Evolutionary conservation across 2,797 vertebrate species (phyloP).

Genomic region (Mallotus villosus): DNA sequence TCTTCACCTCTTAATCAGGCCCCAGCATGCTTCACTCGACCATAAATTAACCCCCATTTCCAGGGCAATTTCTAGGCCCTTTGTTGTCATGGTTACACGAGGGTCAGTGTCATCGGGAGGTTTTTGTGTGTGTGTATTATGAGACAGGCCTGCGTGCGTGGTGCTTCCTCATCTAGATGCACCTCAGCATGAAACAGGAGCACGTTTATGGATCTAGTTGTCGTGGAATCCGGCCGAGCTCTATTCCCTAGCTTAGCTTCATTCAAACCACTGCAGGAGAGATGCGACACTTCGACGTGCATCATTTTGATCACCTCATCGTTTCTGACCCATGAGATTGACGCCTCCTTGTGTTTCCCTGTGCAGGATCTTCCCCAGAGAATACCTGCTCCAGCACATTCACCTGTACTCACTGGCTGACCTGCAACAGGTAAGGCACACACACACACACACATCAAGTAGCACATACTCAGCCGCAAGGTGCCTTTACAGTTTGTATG

Average conservation of each 20-base stretch:
- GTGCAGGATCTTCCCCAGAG: slow-evolving; percentile 92
- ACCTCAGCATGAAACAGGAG: background rate
- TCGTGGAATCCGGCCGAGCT: background rate
- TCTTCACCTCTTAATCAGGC: slow-evolving; percentile 58
- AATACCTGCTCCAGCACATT: slow-evolving; percentile 96
- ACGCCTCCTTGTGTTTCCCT: slow-evolving; percentile 30
- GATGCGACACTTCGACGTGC: background rate
- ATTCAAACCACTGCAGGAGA: background rate
- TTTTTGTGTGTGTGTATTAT: background rate
- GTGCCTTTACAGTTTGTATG: too few relatives aligned
- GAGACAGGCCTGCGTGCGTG: background rate
- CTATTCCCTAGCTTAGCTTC: too few relatives aligned
- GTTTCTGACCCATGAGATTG: background rate
- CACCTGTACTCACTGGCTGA: slow-evolving; percentile 96
- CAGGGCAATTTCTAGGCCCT: slow-evolving; percentile 38
- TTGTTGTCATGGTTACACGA: slow-evolving; percentile 48
- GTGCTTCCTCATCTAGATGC: background rate
- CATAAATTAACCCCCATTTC: slow-evolving; percentile 57
- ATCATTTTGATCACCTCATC: background rate
- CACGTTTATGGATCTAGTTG: background rate
- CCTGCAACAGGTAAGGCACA: slow-evolving; percentile 88
- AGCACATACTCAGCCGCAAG: background rate
- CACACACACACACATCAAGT: slow-evolving; percentile 6
- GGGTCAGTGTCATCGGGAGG: background rate
- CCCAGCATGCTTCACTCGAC: slow-evolving; percentile 47